A percentile compares a stretch with the other conserved stretches of the same genome.
phyloP scores from a whole-genome alignment of 2,797 vertebrate species.

The Acanthurus leucopareius region DNA sequence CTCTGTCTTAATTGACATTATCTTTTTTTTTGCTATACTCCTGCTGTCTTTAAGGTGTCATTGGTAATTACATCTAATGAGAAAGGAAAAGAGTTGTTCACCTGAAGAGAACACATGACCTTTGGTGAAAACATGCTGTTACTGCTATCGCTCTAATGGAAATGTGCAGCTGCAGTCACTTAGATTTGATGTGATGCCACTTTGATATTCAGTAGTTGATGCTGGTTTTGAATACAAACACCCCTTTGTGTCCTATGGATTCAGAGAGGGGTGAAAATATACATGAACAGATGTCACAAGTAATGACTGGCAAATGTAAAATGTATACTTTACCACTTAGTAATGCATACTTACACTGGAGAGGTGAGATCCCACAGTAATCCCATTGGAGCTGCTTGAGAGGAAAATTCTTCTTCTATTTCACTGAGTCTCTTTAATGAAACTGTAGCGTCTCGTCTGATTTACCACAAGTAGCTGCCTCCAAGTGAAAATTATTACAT shows the following conservation, averaged over 20 bases:
- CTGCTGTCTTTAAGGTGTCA: constrained; percentile 71
- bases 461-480: constrained; percentile 34
- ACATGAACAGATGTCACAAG: constrained; percentile 34
- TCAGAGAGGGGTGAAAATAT: constrained; percentile 25
- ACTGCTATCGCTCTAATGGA: constrained; percentile 48
- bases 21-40: constrained; percentile 51
- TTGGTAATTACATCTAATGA: constrained; percentile 75
- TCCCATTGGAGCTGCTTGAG: constrained; percentile 26
- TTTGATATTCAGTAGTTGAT: constrained; percentile 45
- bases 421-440: constrained; percentile 31
- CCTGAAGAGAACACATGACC: constrained; percentile 70
- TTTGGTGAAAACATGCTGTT: constrained; percentile 58
- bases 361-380: constrained; percentile 31
- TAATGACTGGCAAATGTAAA: constrained; percentile 41
- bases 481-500: constrained; percentile 24
- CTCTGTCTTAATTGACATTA: constrained; percentile 50
- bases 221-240: constrained; percentile 24
- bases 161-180: constrained; percentile 52
- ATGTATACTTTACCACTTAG: constrained; percentile 22
- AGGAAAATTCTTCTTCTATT: constrained; percentile 45
- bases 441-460: constrained; percentile 19
- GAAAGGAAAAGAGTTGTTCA: constrained; percentile 69
- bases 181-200: constrained; percentile 33
- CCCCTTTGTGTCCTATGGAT: constrained; percentile 33
- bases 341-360: constrained; percentile 11